Evolutionary conservation across 2,888 invertebrate genomes (phyloP), one percentile per base, ranked within the genome.

Genomic region (Selenia dentaria): DNA sequence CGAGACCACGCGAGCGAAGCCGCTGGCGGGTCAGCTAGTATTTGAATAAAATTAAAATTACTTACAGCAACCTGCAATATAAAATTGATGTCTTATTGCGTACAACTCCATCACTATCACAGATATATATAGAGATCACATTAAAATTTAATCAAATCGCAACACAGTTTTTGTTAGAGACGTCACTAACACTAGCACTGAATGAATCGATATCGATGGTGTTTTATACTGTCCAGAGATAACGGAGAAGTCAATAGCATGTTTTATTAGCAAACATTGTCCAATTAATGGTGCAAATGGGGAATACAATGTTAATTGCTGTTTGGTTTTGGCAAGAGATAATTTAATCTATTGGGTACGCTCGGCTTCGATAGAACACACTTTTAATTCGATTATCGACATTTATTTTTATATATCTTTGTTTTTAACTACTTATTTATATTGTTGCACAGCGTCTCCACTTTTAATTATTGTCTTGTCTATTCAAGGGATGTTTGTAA

Each of bases 1-100:
- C 4, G 16, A 4, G 2, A 3, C 4, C 16, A 16, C n/a, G n/a
- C n/a, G n/a, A n/a, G n/a, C n/a, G n/a, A n/a, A n/a, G n/a, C n/a
- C n/a, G n/a, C n/a, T n/a, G n/a, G n/a, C n/a, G n/a, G n/a, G n/a
- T n/a, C n/a, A 16, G 4, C 16, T 16, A 16, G 2, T 2, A 16
- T 16, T 16, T 2, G 16, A 2, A 3, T 16, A 4, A 16, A 16
- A 16, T 4, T 16, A 16, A 3, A 16, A 16, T 29, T 22, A 46
- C 46, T 36, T 27, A 46, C 46, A 27, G 25, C 38, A 39, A 34
- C 38, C 45, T 6, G 45, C 38, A 18, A 45, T 39, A 9, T 34
- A 39, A 6, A 46, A 12, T 25, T 45, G 45, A 25, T 29, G 38
- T 25, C 45, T 38, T 39, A 39, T 38, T 10, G 6, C 16, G 33